Evolutionary conservation across 2,888 invertebrate species (phyloP), one percentile per base, ranked within the genome.

Genomic region (Petrophora chlorosata): DNA sequence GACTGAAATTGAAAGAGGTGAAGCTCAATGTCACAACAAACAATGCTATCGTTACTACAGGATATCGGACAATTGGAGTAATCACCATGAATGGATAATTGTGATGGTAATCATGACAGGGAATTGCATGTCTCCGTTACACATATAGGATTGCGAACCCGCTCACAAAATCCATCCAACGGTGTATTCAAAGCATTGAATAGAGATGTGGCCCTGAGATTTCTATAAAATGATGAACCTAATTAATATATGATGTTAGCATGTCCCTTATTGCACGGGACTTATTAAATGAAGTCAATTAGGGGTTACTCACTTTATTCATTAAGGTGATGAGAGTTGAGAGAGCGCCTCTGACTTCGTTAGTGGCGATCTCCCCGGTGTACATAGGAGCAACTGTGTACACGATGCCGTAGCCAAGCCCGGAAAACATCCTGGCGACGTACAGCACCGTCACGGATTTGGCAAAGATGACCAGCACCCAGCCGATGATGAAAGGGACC

Each of bases 371-470:
- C 69, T 92, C 92, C 34, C 92, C 92, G 14, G 92, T 91, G 68
- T 92, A 92, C 92, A 92, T 92, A 0, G 92, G 92, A 12, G 92
- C 91, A 1, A 91, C 91, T 13, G 92, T 92, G 78, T 92, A 92
- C 36, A 92, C 91, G 28, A 92, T 84, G 25, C 92, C 92, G 61
- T 92, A 93, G 0, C 93, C 92, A 7, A 94, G 73, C 0, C 94
- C 94, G 22, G 92, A 92, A 70, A 94, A 88, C 80, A 93, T 90
- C 28, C 92, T 79, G 0, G 92, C 88, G 3, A 91, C 82, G 73
- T 93, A 92, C n/a, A 94, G 82, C 33, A 91, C 68, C 28, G 87
- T 76, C 1, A 92, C 91, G 3, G 89, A 90, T 39, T 88, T 83
- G 16, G 93, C 93, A 22, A 90, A 77, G 54, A 93, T 92, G 59